phyloP scores from a whole-genome alignment of 2,888 invertebrate species.

The Amiota communis region DNA sequence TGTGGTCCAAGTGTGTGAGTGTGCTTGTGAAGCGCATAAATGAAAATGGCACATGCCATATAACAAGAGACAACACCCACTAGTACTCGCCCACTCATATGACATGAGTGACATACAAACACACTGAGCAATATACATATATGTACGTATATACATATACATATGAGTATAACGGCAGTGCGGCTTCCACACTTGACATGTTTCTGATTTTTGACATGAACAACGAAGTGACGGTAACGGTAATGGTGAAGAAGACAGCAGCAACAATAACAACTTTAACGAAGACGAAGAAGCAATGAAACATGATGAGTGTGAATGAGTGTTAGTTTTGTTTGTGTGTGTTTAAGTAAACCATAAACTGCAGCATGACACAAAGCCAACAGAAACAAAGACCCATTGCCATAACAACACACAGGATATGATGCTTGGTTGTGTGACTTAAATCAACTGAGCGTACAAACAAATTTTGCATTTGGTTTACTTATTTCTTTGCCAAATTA shows the following conservation, averaged over 20 bases:
- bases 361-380: not conserved
- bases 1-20: not conserved
- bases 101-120: conserved; percentile 1
- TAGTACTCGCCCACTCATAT: not conserved
- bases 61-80: not conserved
- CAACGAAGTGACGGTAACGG: not conserved
- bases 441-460: no score
- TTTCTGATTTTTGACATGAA: conserved; percentile 9
- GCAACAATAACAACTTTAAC: not conserved
- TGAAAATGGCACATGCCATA: conserved; percentile 19
- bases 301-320: not conserved
- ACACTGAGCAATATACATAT: not conserved
- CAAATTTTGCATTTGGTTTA: not conserved
- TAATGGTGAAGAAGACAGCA: not conserved
- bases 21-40: conserved; percentile 12
- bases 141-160: not conserved
- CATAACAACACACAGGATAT: not conserved
- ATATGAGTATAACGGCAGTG: not conserved
- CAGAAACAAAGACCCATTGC: not conserved
- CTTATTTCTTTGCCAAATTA: conserved; percentile 2
- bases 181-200: conserved; percentile 12
- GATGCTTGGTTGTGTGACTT: no score
- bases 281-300: not conserved
- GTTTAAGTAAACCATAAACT: conserved; percentile 9
- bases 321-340: not conserved